phyloP scores from a whole-genome alignment of 2,113 vertebrate species.

The Sterrhoptilus dennistouni region DNA sequence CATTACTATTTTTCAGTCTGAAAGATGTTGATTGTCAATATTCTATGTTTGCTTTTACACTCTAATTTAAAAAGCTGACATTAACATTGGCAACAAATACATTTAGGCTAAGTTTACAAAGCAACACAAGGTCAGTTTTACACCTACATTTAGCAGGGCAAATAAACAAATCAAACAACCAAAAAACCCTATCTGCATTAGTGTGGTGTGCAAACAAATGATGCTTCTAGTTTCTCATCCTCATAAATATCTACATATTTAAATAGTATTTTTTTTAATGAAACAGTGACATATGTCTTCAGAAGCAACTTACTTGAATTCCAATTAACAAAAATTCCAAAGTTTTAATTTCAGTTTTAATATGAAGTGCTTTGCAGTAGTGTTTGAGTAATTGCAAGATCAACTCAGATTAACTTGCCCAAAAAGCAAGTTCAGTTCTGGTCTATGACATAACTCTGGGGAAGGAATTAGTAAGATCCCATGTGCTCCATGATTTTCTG shows the following conservation, averaged over 20 bases:
- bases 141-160: not conserved
- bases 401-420: not conserved
- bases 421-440: not conserved
- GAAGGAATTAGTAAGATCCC: not conserved
- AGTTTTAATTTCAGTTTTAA: not conserved
- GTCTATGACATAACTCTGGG: not conserved
- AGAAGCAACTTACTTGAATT: not conserved
- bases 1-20: not conserved
- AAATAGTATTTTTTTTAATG: not conserved
- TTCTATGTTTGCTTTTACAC: not conserved
- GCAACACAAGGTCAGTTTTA: not conserved
- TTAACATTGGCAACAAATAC: not conserved
- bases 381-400: not conserved
- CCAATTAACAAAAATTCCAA: not conserved
- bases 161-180: not conserved
- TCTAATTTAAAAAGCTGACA: not conserved
- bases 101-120: not conserved
- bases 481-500: not conserved
- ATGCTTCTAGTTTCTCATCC: not conserved
- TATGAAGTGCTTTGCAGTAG: not conserved
- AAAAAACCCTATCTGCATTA: not conserved
- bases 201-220: not conserved
- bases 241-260: not conserved
- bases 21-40: not conserved
- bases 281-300: not conserved